Evolutionary conservation across 1,140 invertebrate genomes (phyloP).

Genomic region (Lepidurus arcticus): DNA sequence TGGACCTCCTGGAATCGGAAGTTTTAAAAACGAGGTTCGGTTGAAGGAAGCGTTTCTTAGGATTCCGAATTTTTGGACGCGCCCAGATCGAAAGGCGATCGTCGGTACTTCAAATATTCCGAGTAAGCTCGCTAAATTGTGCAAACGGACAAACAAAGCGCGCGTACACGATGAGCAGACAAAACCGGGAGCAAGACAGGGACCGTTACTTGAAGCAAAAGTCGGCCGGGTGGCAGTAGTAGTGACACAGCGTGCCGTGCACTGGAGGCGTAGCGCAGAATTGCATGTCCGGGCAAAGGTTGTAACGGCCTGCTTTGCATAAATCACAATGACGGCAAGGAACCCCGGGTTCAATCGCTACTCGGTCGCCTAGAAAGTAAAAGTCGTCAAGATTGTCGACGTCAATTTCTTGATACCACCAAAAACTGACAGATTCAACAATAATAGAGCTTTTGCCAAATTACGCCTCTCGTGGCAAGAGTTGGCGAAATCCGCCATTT

Average conservation of each 20-base stretch:
- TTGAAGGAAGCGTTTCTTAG: constrained; percentile 3
- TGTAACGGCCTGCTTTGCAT: constrained; percentile 52
- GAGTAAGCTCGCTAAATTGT: neutral
- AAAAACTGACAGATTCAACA: too few species aligned
- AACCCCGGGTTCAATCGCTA: constrained; percentile 53
- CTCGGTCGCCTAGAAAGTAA: constrained; percentile 48
- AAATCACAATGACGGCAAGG: constrained; percentile 49
- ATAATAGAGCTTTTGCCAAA: too few species aligned
- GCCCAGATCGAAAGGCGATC: neutral
- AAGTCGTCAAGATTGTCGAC: neutral
- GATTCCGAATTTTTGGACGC: neutral
- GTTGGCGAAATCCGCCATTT: too few species aligned
- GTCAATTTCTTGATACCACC: neutral
- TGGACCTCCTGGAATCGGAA: constrained; percentile 18
- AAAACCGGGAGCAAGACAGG: neutral
- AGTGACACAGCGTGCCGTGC: constrained; percentile 48
- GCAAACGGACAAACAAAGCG: neutral
- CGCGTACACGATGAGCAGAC: neutral
- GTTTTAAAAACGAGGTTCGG: neutral
- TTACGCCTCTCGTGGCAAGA: too few species aligned
- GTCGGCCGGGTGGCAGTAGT: constrained; percentile 49
- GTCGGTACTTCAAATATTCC: neutral
- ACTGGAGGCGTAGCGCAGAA: constrained; percentile 50
- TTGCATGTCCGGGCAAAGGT: constrained; percentile 49
- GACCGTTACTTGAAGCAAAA: constrained; percentile 50